Evolutionary conservation across 2,888 invertebrate genomes (phyloP), one percentile per base, ranked within the genome.

Genomic region (Monoplex corrugatus): DNA sequence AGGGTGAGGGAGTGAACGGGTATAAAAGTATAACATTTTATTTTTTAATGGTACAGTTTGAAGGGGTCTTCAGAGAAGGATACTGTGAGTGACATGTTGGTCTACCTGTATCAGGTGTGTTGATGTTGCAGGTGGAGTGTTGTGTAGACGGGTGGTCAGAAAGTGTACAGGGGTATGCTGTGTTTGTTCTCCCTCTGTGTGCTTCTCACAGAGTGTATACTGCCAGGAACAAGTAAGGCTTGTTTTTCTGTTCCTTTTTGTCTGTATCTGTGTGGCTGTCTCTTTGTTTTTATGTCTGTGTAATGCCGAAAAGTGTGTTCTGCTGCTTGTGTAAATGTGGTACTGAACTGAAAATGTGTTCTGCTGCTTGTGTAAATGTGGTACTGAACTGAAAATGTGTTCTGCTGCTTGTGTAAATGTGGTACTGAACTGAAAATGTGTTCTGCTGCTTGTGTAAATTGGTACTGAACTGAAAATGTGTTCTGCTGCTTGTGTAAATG

Each of bases 201-300:
- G 97, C 98, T 0, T 97, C 97, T 0, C 98, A 98, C 97, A 97
- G 98, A 87, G 97, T 99, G 28, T 98, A 98, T 90, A 98, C 99
- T 0, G 93, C 94, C 68, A 92, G 93, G 75, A 93, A 95, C 89
- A 94, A 92, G 94, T 94, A 82, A 89, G 92, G 38, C 8, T 38
- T 35, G 75, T 75, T 32, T 75, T 10, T 68, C 16, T 68, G 68
- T 5, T n/a, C 19, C 28, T 68, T 16, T 68, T 10, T 68, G 68
- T 68, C 16, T 68, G 68, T 23, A 28, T 23, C 16, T 68, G 68
- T 68, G 68, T 68, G 68, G 19, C 5, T 68, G 68, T 68, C 16
- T 68, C 16, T 68, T 10, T 68, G n/a, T 68, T 10, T 68, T 10
- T 50, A 19, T 50, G 50, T 50, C 13, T 50, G 50, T 50, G 50